A percentile compares a stretch with the other conserved stretches of the same genome.
Conservation (phyloP, 2,113 vertebrate genomes). For the Anhinga anhinga region DNA sequence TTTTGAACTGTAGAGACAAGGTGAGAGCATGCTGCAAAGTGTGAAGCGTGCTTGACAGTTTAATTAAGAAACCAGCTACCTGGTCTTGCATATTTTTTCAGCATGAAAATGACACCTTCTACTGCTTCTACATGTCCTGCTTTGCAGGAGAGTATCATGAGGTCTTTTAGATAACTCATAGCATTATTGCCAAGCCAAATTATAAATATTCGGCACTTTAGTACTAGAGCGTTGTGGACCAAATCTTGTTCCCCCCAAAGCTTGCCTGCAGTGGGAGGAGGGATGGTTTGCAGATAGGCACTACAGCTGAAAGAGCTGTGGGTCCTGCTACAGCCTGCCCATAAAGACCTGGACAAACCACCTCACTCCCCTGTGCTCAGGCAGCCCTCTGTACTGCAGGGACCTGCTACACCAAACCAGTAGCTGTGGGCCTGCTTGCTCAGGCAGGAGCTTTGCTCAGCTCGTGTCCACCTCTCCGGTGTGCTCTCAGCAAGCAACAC, state of each 20-base stretch:
- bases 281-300: neutral
- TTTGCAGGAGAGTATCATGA: neutral
- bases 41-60: neutral
- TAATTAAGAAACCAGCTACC: neutral
- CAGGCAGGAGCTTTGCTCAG: accelerated
- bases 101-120: neutral
- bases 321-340: neutral
- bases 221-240: neutral
- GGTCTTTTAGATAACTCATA: neutral
- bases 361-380: neutral
- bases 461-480: neutral
- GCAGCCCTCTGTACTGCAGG: neutral
- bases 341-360: neutral
- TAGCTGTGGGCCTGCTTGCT: neutral
- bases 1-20: neutral
- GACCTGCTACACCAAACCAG: neutral
- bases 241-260: neutral
- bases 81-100: neutral
- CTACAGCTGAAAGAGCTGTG: neutral
- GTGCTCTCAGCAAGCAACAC: neutral
- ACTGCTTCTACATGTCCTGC: neutral
- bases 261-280: neutral
- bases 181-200: neutral
- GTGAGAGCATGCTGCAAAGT: neutral
- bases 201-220: neutral